Evolutionary conservation across 2,797 vertebrate species (phyloP).

Genomic region (Mormyrops attenuatus): DNA sequence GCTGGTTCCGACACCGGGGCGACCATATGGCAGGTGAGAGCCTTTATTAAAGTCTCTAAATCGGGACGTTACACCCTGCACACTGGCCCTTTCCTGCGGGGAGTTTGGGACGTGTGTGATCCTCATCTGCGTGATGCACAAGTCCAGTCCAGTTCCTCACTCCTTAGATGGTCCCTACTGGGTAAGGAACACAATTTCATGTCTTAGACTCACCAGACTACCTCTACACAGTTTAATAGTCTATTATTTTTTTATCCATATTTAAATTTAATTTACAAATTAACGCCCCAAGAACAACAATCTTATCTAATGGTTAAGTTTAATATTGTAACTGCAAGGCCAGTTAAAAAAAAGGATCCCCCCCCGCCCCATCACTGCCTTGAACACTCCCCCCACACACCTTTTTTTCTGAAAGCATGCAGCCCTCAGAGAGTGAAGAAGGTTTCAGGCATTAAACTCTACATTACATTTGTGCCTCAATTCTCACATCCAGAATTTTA

Average conservation of each 20-base stretch:
- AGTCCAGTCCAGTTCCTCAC: neutral
- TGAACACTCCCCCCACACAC: neutral
- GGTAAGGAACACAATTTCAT: neutral
- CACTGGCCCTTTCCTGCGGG: neutral
- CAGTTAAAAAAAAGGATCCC: neutral
- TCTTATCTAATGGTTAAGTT: neutral
- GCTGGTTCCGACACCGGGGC: neutral
- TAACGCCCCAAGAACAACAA: neutral
- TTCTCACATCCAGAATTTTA: slow-evolving; percentile 32
- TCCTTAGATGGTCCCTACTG: neutral
- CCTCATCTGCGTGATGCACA: neutral
- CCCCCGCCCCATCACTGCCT: neutral
- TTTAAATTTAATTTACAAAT: neutral
- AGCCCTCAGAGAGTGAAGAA: neutral
- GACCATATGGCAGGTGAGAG: neutral
- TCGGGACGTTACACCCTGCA: neutral
- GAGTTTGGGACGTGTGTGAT: neutral
- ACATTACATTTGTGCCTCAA: slow-evolving; percentile 38
- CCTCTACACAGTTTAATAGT: neutral
- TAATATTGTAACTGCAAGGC: neutral
- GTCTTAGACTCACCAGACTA: neutral
- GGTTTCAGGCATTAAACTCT: slow-evolving; percentile 29
- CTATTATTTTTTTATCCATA: neutral
- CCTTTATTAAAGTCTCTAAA: neutral
- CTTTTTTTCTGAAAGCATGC: neutral